Base-by-base conservation (phyloP, 2,113 vertebrate species). In the Nannospalax galili region DNA sequence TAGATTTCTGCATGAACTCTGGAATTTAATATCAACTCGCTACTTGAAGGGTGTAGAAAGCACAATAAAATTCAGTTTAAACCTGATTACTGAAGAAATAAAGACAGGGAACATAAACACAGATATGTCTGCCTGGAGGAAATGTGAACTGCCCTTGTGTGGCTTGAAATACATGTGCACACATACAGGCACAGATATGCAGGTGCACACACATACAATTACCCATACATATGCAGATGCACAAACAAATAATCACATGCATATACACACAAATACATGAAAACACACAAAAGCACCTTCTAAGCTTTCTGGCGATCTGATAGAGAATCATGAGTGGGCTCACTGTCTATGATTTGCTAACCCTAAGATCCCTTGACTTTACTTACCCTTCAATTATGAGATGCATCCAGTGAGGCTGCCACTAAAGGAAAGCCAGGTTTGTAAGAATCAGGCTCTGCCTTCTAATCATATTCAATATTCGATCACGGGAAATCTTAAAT, bases 61-160 rank as follows among this genome's bases (percentile, higher is more conserved):
- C 95, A 97, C 95, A 97, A 94, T 97, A 97, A 97, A 96, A 97
- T 97, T 96, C 84, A 87, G 94, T 96, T 98, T 96, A 96, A 97
- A 97, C 84, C 95, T 95, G 97, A 97, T 98, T 97, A 95, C 96
- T 93, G 96, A 97, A 65, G 9, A 92, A 98, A 96, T 92, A 97
- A 93, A 97, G 96, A 95, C 89, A 94, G 15, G 73, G 72, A 96
- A 96, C 96, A 96, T 2, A 90, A 97, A 97, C 95, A 93, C 48
- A 69, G 90, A 89, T 92, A 79, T 58, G 48, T 97, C 96, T 97
- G 69, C 28, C 48, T 72, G 30, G 15, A 97, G 92, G 91, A 97
- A 97, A 95, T 92, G 42, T 72, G 45, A 91, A 85, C 17, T 90
- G 56, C 92, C 91, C 45, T 82, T 69, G 40, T 56, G 24, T 64